Percentiles rank a stretch among this genome's conserved stretches.
phyloP scores from a whole-genome alignment of 2,888 invertebrate species.

The Sinohyriopsis cumingii region DNA sequence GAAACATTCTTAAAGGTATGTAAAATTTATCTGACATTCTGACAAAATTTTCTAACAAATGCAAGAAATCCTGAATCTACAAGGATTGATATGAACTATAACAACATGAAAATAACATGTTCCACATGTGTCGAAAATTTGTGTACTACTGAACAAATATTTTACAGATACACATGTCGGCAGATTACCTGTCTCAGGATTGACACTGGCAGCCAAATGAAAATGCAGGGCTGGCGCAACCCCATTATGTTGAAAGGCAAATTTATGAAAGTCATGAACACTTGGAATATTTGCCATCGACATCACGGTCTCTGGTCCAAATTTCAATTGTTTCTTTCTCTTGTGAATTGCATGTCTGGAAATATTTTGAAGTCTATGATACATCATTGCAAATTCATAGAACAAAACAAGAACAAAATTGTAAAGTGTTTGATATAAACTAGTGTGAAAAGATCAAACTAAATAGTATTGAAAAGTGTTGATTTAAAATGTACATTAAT shows the following conservation, averaged over 20 bases:
- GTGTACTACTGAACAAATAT: too few relatives aligned
- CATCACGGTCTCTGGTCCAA: conserved; percentile 58
- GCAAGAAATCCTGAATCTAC: neutral
- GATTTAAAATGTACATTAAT: too few relatives aligned
- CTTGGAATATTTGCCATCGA: conserved; percentile 44
- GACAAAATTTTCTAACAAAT: too few relatives aligned
- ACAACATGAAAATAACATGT: neutral
- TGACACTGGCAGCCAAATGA: conserved; percentile 85
- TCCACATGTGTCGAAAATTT: too few relatives aligned
- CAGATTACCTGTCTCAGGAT: conserved; percentile 67
- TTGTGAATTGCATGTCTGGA: conserved; percentile 66
- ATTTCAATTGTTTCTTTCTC: conserved; percentile 56
- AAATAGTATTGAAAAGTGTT: too few relatives aligned
- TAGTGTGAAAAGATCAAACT: too few relatives aligned
- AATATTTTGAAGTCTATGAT: neutral
- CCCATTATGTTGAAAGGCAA: conserved; percentile 84
- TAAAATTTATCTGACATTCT: too few relatives aligned
- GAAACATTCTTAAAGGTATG: too few relatives aligned
- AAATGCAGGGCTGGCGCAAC: conserved; percentile 91
- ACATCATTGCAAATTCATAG: too few relatives aligned
- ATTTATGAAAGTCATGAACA: conserved; percentile 95
- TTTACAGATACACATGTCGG: too few relatives aligned
- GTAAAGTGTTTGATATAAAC: too few relatives aligned
- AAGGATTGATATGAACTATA: neutral
- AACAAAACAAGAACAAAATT: too few relatives aligned